These are phyloP conservation scores for Oreochromis spilurus DNA, from an alignment of 2,113 vertebrate genomes.

Conservation along the genomic window DNA sequence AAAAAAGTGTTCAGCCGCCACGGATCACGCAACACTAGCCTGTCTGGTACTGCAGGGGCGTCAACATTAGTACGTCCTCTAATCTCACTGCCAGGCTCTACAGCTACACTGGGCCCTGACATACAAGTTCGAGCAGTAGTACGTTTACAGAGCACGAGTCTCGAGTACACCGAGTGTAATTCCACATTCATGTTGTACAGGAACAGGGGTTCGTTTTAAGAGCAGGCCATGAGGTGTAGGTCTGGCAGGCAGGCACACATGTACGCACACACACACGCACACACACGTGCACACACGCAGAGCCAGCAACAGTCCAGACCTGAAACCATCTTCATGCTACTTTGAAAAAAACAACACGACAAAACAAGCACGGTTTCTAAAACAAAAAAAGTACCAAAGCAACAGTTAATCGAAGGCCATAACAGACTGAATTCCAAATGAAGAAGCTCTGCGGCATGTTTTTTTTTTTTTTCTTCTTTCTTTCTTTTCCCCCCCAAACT, in stretches of 20 bases:
- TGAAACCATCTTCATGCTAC: slow-evolving; percentile 56
- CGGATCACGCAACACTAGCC: slow-evolving; percentile 8
- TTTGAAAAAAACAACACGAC: slow-evolving; percentile 34
- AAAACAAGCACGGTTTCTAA: slow-evolving; percentile 13
- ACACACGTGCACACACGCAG: not conserved
- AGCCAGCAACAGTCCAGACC: slow-evolving; percentile 11
- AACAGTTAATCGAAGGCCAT: slow-evolving; percentile 50
- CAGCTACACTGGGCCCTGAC: slow-evolving; percentile 1
- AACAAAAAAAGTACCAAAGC: slow-evolving; percentile 59
- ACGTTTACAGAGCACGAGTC: slow-evolving; percentile 34
- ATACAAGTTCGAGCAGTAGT: slow-evolving; percentile 44
- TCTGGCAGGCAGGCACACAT: not conserved
- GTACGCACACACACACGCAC: not conserved
- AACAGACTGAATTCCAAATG: slow-evolving; percentile 26
- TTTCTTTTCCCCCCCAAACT: not conserved
- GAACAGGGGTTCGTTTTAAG: slow-evolving; percentile 1
- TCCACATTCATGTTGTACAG: slow-evolving; percentile 62
- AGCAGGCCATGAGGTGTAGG: slow-evolving; percentile 12
- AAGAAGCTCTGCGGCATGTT: slow-evolving; percentile 36
- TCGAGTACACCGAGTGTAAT: slow-evolving; percentile 34
- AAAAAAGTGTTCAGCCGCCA: slow-evolving; percentile 8
- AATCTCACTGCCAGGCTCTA: slow-evolving; percentile 26
- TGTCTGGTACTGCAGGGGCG: slow-evolving; percentile 32
- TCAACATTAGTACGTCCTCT: slow-evolving; percentile 13
- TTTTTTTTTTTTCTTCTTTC: not conserved